Percentiles rank a stretch among this genome's conserved stretches.
Evolutionary conservation across 2,113 vertebrate genomes (phyloP).

Genomic region (Nematolebias whitei): DNA sequence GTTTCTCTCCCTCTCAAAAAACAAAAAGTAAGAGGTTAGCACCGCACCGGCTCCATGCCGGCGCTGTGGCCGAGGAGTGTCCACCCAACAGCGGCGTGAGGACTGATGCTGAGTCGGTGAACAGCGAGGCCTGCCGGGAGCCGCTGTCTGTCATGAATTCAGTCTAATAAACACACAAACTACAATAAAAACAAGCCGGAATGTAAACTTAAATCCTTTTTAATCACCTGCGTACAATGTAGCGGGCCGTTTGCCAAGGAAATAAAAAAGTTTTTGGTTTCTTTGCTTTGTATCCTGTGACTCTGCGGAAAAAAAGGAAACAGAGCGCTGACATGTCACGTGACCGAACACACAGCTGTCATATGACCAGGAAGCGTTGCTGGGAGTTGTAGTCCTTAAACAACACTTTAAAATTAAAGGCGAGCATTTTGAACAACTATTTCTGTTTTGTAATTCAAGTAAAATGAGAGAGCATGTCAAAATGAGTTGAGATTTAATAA

Average conservation of each 20-base stretch:
- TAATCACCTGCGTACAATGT: neutral
- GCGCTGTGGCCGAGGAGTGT: constrained; percentile 40
- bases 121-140: constrained; percentile 59
- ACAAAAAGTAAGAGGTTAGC: constrained; percentile 10
- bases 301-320: constrained; percentile 44
- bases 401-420: too few relatives aligned
- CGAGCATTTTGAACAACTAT: too few relatives aligned
- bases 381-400: constrained; percentile 66
- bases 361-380: constrained; percentile 35
- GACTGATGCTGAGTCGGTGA: constrained; percentile 48
- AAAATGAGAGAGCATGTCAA: too few relatives aligned
- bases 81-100: constrained; percentile 49
- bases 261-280: neutral
- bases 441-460: too few relatives aligned
- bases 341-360: constrained; percentile 65
- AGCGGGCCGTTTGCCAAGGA: neutral
- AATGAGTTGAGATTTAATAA: too few relatives aligned
- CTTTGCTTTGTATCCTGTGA: constrained; percentile 20
- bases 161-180: neutral
- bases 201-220: neutral
- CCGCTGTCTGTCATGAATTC: constrained; percentile 21
- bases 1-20: neutral
- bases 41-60: constrained; percentile 39
- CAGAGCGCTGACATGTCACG: constrained; percentile 46
- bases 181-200: neutral